phyloP scores from a whole-genome alignment of 2,113 vertebrate species.

The Grallaria varia region DNA sequence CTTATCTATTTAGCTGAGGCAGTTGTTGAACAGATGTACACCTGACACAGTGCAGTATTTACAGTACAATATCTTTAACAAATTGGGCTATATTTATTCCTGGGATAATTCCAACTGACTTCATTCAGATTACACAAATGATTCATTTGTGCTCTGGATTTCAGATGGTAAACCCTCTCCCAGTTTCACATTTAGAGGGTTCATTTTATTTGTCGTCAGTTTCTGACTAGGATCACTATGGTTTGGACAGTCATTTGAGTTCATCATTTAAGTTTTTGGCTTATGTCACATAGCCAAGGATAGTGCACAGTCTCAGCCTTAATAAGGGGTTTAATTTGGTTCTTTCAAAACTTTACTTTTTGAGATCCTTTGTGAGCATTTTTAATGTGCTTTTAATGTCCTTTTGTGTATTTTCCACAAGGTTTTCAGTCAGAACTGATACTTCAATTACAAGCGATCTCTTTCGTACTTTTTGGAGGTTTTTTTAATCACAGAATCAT shows the following conservation, averaged over 20 bases:
- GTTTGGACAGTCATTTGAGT: not conserved
- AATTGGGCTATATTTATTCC: slow-evolving; percentile 3
- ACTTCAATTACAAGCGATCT: not conserved
- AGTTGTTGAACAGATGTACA: slow-evolving; percentile 11
- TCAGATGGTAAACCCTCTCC: not conserved
- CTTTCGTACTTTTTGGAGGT: accelerated
- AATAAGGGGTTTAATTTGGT: not conserved
- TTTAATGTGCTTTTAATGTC: not conserved
- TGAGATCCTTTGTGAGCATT: not conserved
- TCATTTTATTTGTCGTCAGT: not conserved
- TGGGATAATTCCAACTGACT: slow-evolving; percentile 1
- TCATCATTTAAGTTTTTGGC: not conserved
- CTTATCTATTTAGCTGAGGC: slow-evolving; percentile 4
- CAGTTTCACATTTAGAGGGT: not conserved
- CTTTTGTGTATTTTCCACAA: not conserved
- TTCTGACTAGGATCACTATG: not conserved
- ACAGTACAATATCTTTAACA: slow-evolving; percentile 21
- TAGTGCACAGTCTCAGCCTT: not conserved
- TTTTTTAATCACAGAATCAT: not conserved
- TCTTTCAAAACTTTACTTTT: not conserved
- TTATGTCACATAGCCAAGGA: not conserved
- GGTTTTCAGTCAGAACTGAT: not conserved
- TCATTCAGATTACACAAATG: not conserved
- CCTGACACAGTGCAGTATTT: not conserved
- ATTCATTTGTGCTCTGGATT: not conserved